Percentiles rank a stretch among this genome's conserved stretches.
These are phyloP conservation scores for Acanthosepion esculentum DNA, from an alignment of 2,888 invertebrate genomes.

Conservation along the genomic window DNA sequence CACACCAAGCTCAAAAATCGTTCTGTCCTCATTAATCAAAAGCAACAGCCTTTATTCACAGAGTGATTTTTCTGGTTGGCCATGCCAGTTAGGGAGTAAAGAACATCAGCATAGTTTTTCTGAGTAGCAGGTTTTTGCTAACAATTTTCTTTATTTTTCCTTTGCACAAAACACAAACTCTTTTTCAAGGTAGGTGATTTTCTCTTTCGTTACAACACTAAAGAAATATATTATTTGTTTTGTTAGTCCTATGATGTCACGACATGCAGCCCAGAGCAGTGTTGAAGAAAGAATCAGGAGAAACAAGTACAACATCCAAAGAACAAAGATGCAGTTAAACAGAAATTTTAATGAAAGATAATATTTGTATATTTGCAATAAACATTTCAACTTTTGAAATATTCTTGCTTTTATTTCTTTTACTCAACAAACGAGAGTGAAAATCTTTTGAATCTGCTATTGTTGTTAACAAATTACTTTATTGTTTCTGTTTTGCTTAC, in stretches of 20 bases:
- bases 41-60: no score
- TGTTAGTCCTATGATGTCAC: constrained; percentile 80
- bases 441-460: neutral
- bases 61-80: no score
- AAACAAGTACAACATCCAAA: constrained; percentile 91
- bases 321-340: constrained; percentile 86
- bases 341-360: constrained; percentile 83
- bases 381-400: neutral
- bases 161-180: no score
- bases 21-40: no score
- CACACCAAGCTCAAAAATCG: no score
- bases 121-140: no score
- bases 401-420: neutral
- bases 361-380: neutral
- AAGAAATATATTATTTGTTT: neutral
- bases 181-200: no score
- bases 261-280: constrained; percentile 81
- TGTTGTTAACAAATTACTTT: neutral
- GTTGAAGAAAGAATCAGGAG: constrained; percentile 89
- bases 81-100: no score
- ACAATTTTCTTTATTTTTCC: no score
- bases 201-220: no score
- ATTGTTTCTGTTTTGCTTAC: neutral
- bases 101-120: no score
- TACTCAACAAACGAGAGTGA: neutral